Evolutionary conservation across 2,888 invertebrate species (phyloP).

Genomic region (Tetramorium bicarinatum): DNA sequence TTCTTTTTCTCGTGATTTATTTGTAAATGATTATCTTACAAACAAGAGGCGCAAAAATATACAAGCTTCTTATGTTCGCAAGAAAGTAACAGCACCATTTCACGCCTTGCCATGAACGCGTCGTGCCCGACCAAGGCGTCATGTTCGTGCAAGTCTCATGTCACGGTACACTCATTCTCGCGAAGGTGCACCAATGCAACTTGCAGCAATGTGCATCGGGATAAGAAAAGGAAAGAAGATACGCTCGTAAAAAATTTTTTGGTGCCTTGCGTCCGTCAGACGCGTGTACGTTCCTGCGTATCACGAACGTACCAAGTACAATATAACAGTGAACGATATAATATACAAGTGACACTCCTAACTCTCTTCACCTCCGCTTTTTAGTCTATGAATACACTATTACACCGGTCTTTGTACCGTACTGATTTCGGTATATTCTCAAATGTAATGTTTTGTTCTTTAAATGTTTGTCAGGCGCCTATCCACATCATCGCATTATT

Average conservation of each 20-base stretch:
- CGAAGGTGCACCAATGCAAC: slow-evolving; percentile 55
- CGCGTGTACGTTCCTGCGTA: slow-evolving; percentile 52
- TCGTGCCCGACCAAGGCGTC: slow-evolving; percentile 60
- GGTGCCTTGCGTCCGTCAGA: slow-evolving; percentile 68
- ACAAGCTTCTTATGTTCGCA: slow-evolving; percentile 83
- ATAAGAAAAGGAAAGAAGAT: slow-evolving; percentile 63
- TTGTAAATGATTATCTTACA: slow-evolving; percentile 84
- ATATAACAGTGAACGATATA: slow-evolving; percentile 66
- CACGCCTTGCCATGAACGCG: slow-evolving; percentile 72
- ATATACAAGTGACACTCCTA: slow-evolving; percentile 66
- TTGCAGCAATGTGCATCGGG: slow-evolving; percentile 76
- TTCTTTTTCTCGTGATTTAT: slow-evolving; percentile 76
- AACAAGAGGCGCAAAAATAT: slow-evolving; percentile 85
- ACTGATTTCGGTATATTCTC: slow-evolving; percentile 31
- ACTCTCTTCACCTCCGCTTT: slow-evolving; percentile 50
- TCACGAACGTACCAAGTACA: slow-evolving; percentile 61
- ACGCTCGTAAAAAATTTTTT: slow-evolving; percentile 71
- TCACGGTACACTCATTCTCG: slow-evolving; percentile 59
- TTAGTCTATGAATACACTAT: slow-evolving; percentile 39
- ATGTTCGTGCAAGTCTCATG: slow-evolving; percentile 67
- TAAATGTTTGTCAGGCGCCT: slow-evolving; percentile 3
- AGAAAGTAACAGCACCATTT: slow-evolving; percentile 84
- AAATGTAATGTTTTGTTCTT: not conserved
- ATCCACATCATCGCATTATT: not conserved
- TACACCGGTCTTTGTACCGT: slow-evolving; percentile 19